Evolutionary conservation across 1,140 invertebrate species (phyloP).

Genomic region (Delia radicum): DNA sequence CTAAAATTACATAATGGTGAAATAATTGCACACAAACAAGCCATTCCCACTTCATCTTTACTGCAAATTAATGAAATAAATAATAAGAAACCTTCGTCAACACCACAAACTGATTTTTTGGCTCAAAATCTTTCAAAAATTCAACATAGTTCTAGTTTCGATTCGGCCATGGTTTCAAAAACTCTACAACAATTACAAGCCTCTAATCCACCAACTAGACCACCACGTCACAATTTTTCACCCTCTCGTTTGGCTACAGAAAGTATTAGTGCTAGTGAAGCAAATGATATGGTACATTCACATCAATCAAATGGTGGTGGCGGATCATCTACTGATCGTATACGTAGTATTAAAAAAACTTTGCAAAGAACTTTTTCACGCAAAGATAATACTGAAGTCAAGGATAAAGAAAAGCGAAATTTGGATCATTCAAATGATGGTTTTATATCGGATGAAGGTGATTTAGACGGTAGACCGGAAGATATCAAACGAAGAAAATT

Average conservation of each 20-base stretch:
- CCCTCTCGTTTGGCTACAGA: conserved; percentile 32
- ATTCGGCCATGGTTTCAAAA: conserved; percentile 12
- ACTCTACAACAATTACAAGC: conserved; percentile 14
- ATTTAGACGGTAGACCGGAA: conserved; percentile 26
- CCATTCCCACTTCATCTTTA: conserved; percentile 44
- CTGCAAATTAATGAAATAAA: conserved; percentile 20
- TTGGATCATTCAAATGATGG: conserved; percentile 61
- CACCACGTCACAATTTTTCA: conserved; percentile 47
- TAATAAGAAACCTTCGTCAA: conserved; percentile 28
- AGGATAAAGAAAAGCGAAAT: conserved; percentile 42
- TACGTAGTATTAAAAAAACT: conserved; percentile 58
- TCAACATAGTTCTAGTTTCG: conserved; percentile 26
- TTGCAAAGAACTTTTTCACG: conserved; percentile 60
- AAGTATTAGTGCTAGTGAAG: conserved; percentile 13
- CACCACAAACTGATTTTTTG: conserved; percentile 52
- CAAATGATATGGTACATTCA: too few species aligned
- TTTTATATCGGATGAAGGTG: conserved; percentile 58
- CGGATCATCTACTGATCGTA: conserved; percentile 42
- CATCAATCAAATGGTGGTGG: not conserved
- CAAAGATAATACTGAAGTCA: conserved; percentile 56
- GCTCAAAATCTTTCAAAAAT: conserved; percentile 42
- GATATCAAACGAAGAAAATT: not conserved
- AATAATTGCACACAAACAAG: conserved; percentile 53
- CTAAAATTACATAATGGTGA: conserved; percentile 69
- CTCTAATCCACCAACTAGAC: conserved; percentile 38